Percentiles rank a stretch among this genome's conserved stretches.
Evolutionary conservation across 35 echinoderm and acorn worm species (phyloP).

Genomic region (Holothuria glaberrima): DNA sequence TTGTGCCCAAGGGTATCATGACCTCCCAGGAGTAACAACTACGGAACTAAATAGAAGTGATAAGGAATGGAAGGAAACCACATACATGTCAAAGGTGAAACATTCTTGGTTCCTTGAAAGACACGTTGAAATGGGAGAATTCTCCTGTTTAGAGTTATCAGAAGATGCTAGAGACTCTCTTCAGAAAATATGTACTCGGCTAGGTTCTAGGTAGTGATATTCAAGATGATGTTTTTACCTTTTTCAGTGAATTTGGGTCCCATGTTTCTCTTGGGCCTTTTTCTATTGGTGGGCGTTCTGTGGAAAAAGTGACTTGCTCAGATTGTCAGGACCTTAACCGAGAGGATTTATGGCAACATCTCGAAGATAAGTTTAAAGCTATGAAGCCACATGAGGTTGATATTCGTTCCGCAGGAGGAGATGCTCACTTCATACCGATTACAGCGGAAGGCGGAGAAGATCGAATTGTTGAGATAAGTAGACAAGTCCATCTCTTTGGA

Average conservation of each 20-base stretch:
- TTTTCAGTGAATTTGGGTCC: constrained; percentile 39
- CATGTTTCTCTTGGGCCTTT: too few species aligned
- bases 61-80: too few species aligned
- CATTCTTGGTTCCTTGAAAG: too few species aligned
- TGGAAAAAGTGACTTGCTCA: not conserved
- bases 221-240: not conserved
- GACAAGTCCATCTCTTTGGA: not conserved
- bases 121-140: too few species aligned
- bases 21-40: too few species aligned
- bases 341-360: not conserved
- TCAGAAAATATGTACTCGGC: too few species aligned
- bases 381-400: not conserved
- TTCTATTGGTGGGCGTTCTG: not conserved
- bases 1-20: too few species aligned
- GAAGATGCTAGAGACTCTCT: too few species aligned
- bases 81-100: too few species aligned
- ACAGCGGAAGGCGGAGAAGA: not conserved
- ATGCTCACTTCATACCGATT: not conserved
- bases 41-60: too few species aligned
- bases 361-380: constrained; percentile 18
- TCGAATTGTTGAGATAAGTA: constrained; percentile 1
- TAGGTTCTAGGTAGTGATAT: too few species aligned
- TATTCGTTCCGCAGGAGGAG: not conserved
- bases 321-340: not conserved
- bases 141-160: too few species aligned